phyloP scores from a whole-genome alignment of 2,797 vertebrate genomes.

The Philypnodon macrostomus region DNA sequence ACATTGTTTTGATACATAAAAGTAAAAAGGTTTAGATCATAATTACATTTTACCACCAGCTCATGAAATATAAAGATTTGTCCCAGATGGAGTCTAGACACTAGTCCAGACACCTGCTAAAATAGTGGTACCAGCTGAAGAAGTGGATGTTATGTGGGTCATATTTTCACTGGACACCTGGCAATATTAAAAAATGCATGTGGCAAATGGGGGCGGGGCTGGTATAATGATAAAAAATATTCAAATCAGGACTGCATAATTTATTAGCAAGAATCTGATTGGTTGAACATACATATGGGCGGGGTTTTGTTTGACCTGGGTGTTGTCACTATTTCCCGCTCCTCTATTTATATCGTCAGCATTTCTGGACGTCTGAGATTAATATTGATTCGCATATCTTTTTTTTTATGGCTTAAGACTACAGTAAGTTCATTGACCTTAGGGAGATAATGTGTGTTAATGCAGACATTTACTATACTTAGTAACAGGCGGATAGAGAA shows the following conservation, averaged over 20 bases:
- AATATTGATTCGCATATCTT: conserved; percentile 31
- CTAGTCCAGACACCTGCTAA: conserved; percentile 2
- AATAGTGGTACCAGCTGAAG: conserved; percentile 4
- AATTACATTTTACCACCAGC: not conserved
- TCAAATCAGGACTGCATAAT: not conserved
- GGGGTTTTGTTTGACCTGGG: conserved; percentile 1
- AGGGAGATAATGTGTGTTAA: conserved; percentile 34
- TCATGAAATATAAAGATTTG: conserved; percentile 10
- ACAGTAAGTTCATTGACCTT: conserved; percentile 36
- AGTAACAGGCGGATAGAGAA: conserved; percentile 16
- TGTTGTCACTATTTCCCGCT: not conserved
- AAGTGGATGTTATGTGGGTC: not conserved
- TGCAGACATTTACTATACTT: conserved; percentile 26
- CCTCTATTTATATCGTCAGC: conserved; percentile 6
- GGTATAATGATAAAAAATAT: not conserved
- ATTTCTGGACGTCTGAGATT: conserved; percentile 22
- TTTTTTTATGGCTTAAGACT: conserved; percentile 16
- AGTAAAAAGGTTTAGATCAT: no score
- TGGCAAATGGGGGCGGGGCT: not conserved
- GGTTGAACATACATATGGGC: not conserved
- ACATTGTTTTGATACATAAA: no score
- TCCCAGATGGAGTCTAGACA: conserved; percentile 16
- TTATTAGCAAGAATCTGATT: not conserved
- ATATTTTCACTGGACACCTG: conserved; percentile 4
- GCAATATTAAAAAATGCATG: not conserved